Conservation (phyloP, 2,888 invertebrate genomes). For the Gortyna flavago region DNA sequence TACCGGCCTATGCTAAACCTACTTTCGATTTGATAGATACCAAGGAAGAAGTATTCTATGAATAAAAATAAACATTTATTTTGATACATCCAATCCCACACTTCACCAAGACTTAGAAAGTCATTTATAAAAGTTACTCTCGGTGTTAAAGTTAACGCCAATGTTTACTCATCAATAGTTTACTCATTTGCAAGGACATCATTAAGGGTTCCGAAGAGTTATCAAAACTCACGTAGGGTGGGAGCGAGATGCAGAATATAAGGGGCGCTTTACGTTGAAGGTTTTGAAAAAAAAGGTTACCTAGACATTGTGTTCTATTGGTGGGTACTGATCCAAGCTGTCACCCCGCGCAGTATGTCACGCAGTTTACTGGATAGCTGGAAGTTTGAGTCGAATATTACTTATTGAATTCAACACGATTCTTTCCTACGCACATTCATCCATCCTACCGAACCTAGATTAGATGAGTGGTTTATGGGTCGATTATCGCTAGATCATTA, state of each 20-base stretch:
- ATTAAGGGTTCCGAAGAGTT: conserved; percentile 71
- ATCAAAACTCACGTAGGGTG: conserved; percentile 73
- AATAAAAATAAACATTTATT: conserved; percentile 5
- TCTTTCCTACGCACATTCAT: neutral
- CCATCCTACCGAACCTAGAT: too few species aligned
- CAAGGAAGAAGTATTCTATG: neutral
- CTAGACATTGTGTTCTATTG: neutral
- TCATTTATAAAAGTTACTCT: conserved; percentile 56
- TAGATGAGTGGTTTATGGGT: too few species aligned
- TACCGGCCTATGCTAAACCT: neutral
- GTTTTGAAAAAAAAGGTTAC: neutral
- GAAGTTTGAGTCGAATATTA: neutral
- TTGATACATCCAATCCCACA: conserved; percentile 2
- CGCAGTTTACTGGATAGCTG: neutral
- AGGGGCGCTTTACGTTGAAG: conserved; percentile 24
- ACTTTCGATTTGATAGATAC: neutral
- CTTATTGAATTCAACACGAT: neutral
- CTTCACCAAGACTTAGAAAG: conserved; percentile 38
- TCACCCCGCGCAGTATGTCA: neutral
- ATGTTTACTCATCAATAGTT: conserved; percentile 71
- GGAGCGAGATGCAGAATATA: conserved; percentile 52
- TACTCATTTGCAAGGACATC: conserved; percentile 76
- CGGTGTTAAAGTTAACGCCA: conserved; percentile 42
- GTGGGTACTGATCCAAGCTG: neutral
- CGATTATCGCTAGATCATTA: too few species aligned